Base-by-base conservation (phyloP, 1,140 invertebrate species). In the Drosophila mauritiana region DNA sequence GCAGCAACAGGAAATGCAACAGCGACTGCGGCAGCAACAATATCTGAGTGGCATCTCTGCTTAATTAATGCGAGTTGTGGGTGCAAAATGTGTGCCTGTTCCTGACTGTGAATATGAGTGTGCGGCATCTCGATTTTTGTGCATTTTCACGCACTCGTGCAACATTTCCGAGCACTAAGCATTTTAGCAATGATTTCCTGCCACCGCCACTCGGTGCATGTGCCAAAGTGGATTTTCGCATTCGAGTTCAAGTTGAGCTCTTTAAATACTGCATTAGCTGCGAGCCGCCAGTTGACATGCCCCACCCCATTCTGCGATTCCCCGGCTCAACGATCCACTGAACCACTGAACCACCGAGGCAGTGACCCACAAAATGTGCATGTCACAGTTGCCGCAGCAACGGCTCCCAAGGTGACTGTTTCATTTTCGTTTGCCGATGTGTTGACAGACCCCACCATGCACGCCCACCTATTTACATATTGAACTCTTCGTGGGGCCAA, bases 341-440 rank as follows among this genome's bases (percentile, higher is more conserved):
- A 31, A 31, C 27, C 31, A 36, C 27, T 8, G n/a, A 48, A 31
- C 67, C 40, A 4, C 43, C 48, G 64, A 64, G 61, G 62, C 65
- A 78, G 58, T 86, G 82, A 88, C 82, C 82, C 75, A 83, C 54
- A 88, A 88, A 88, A 79, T 79, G 67, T 70, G 49, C 73, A 65
- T 88, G 83, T 72, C 62, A 68, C 79, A 88, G 64, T 86, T 88
- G 79, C 77, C 80, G 63, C 69, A 70, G 74, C 61, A 81, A 88
- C 89, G 84, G 82, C 80, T 88, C 84, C 84, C 84, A 84, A 83
- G 84, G 73, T 88, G 84, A 84, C 61, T 80, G 85, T 89, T 89
- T 80, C 77, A 89, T 89, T 89, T 89, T 80, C 85, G 77, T 80
- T 77, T 80, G 84, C 53, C 57, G 31, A 68, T 89, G 84, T 88